These are phyloP conservation scores for Listrodromus nycthemerus DNA, from an alignment of 2,888 invertebrate species.

Conservation along the genomic window DNA sequence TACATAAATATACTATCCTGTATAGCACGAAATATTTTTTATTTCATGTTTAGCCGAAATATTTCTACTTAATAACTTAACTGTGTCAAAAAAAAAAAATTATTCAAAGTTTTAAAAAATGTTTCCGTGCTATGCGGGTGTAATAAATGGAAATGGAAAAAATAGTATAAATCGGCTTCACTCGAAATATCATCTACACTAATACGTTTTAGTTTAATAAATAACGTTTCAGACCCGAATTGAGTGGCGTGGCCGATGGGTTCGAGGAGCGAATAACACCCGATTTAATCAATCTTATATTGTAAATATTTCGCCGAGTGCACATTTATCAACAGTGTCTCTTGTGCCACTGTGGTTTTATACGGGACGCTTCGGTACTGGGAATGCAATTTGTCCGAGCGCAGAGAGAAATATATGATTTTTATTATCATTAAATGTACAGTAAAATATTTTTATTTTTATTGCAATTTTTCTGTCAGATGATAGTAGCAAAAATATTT, in stretches of 20 bases:
- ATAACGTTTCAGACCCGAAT: slow-evolving; percentile 41
- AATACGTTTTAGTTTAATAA: slow-evolving; percentile 20
- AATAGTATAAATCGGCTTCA: slow-evolving; percentile 8
- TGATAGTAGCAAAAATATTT: no score
- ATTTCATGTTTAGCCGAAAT: no score
- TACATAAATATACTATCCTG: no score
- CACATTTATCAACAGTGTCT: slow-evolving; percentile 13
- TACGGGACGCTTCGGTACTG: slow-evolving; percentile 55
- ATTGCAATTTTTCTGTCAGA: no score
- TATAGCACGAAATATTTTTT: no score
- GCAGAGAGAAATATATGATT: no score
- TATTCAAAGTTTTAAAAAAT: no score
- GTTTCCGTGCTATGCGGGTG: no score
- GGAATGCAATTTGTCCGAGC: neutral
- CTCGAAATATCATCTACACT: slow-evolving; percentile 3
- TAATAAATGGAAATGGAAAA: neutral
- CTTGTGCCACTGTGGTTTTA: slow-evolving; percentile 42
- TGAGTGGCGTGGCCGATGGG: slow-evolving; percentile 34
- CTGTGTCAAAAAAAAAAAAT: no score
- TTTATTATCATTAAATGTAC: no score
- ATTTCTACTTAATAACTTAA: no score
- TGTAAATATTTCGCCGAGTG: slow-evolving; percentile 21
- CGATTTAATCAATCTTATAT: slow-evolving; percentile 8
- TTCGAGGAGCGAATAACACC: slow-evolving; percentile 21
- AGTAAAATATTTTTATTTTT: no score